A percentile compares a stretch with the other conserved stretches of the same genome.
Conservation (phyloP, 1,140 invertebrate species). For the Microplitis demolitor region DNA sequence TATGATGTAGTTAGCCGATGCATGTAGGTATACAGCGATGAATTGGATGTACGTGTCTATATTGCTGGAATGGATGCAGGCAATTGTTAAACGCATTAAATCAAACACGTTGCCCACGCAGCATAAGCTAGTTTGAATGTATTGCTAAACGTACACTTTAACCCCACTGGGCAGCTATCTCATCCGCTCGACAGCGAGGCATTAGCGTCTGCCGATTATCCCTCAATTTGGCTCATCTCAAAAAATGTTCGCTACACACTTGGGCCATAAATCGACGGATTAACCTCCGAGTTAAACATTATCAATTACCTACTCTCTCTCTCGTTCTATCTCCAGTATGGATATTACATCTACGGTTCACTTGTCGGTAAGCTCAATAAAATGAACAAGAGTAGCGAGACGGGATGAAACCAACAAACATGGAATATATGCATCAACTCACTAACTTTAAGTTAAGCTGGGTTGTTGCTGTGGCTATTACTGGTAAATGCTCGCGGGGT, state of each 20-base stretch:
- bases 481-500: constrained; percentile 25
- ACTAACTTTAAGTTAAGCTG: no score
- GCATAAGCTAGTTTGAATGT: background rate
- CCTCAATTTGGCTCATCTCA: constrained; percentile 50
- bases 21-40: no score
- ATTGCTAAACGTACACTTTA: constrained; percentile 10
- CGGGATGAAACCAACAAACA: constrained; percentile 11
- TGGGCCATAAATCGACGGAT: constrained; percentile 56
- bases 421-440: constrained; percentile 2
- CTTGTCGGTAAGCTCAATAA: background rate
- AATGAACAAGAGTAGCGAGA: background rate
- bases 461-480: constrained; percentile 21
- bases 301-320: constrained; percentile 48
- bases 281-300: constrained; percentile 56
- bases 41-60: no score
- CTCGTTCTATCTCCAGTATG: background rate
- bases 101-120: constrained; percentile 20
- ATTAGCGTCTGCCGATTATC: constrained; percentile 53
- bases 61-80: background rate
- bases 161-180: constrained; percentile 36
- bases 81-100: background rate
- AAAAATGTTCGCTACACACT: constrained; percentile 43
- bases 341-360: background rate
- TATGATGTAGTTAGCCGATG: no score
- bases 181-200: constrained; percentile 32